Percentiles rank a stretch among this genome's conserved stretches.
These are phyloP conservation scores for Zoanthus sociatus DNA, from an alignment of 92 coral and sea anemone species.

Conservation along the genomic window DNA sequence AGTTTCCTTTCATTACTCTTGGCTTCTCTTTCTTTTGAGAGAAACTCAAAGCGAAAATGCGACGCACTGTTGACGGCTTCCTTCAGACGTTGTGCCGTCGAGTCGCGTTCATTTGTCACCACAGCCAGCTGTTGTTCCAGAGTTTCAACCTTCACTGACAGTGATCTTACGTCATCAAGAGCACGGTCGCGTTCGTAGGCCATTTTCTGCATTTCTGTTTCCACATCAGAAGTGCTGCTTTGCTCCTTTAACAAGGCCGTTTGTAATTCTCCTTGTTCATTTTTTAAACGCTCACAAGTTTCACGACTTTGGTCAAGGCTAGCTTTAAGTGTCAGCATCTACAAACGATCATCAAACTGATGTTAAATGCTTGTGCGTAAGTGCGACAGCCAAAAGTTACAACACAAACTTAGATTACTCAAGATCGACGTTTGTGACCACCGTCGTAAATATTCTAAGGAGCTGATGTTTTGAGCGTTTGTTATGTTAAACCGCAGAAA, in stretches of 20 bases:
- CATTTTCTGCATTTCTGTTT: slow-evolving; percentile 76
- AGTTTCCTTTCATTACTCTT: slow-evolving; percentile 63
- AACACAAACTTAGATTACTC: too few species aligned
- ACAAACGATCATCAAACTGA: neutral
- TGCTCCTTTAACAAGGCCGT: slow-evolving; percentile 77
- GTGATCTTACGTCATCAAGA: slow-evolving; percentile 75
- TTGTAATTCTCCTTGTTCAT: slow-evolving; percentile 84
- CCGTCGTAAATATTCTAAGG: too few species aligned
- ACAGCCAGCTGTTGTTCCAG: slow-evolving; percentile 83
- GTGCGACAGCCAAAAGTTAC: neutral
- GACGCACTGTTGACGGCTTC: slow-evolving; percentile 72
- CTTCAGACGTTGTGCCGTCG: slow-evolving; percentile 63
- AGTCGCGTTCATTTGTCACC: slow-evolving; percentile 67
- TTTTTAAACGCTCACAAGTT: slow-evolving; percentile 84
- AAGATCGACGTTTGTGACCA: too few species aligned
- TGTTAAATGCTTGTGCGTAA: too few species aligned
- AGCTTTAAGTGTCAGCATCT: slow-evolving; percentile 69
- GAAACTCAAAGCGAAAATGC: slow-evolving; percentile 68
- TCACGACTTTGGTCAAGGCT: slow-evolving; percentile 81
- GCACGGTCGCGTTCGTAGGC: slow-evolving; percentile 80
- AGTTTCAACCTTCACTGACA: slow-evolving; percentile 64
- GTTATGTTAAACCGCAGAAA: too few species aligned
- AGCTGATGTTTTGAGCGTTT: too few species aligned
- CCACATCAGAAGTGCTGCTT: slow-evolving; percentile 68
- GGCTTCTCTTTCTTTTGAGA: slow-evolving; percentile 76